Conservation (phyloP, 2,888 invertebrate genomes). For the Macrosoma leucophasiata region DNA sequence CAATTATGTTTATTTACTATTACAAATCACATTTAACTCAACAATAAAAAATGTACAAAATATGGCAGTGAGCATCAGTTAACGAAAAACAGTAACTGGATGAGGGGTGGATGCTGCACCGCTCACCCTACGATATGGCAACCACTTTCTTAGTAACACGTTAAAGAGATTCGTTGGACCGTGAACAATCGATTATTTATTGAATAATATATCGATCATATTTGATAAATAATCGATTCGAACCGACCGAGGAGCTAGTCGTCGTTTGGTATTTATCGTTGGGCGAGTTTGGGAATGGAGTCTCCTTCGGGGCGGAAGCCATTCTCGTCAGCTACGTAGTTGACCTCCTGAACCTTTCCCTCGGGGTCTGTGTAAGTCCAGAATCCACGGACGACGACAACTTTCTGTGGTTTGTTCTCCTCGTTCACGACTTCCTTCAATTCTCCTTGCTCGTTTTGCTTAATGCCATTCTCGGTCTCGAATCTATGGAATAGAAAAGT, state of each 20-base stretch:
- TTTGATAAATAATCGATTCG: constrained; percentile 20
- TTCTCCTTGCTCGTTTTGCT: constrained; percentile 65
- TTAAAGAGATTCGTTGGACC: constrained; percentile 8
- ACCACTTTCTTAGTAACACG: constrained; percentile 8
- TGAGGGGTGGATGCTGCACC: constrained; percentile 26
- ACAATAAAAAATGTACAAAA: constrained; percentile 45
- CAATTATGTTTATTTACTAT: constrained; percentile 30
- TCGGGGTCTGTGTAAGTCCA: constrained; percentile 74
- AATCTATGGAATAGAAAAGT: constrained; percentile 42
- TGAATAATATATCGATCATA: constrained; percentile 1
- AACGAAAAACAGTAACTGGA: constrained; percentile 30
- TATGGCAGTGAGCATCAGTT: constrained; percentile 51
- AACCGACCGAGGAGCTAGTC: constrained; percentile 19
- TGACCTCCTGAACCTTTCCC: constrained; percentile 67
- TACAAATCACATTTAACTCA: constrained; percentile 34
- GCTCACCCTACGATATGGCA: constrained; percentile 21
- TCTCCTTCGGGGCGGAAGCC: constrained; percentile 78
- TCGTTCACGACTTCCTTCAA: constrained; percentile 57
- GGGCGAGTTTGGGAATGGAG: constrained; percentile 73
- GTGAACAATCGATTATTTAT: constrained; percentile 12
- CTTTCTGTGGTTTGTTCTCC: constrained; percentile 73
- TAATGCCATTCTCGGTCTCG: constrained; percentile 75
- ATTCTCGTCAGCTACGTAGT: constrained; percentile 77
- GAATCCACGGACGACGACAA: constrained; percentile 76
- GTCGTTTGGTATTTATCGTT: constrained; percentile 29